Base-by-base conservation (phyloP, 2,113 vertebrate species). In the Microcebus murinus region DNA sequence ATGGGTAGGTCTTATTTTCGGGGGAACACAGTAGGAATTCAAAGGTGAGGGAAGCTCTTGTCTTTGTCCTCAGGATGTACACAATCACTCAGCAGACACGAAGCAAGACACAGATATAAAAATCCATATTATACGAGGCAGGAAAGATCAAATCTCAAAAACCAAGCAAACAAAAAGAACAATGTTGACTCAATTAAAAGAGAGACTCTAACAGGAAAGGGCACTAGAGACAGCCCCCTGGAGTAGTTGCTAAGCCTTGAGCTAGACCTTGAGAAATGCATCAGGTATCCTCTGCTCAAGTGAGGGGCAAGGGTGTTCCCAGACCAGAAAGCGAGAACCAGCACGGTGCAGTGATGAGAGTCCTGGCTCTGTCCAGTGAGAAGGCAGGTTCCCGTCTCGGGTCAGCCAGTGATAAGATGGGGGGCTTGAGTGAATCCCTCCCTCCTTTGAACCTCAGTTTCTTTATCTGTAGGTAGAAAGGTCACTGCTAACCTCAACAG, bases 321-420 rank as follows among this genome's bases (percentile, higher is more conserved):
- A 20, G 39, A 42, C 57, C 7, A n/a, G 2, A 95, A 98, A 91
- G 21, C 85, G 96, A 98, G 91, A 97, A 97, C 84, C 48, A 59
- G 36, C 9, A 71, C 57, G 92, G 79, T 29, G 0, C 68, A 87
- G 96, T 67, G 74, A 97, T 96, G 95, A 94, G 85, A 93, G 93
- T 57, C 94, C 87, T 11, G 50, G 3, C 23, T 85, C 57, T 80
- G 50, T 61, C 90, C 52, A 61, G 31, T 10, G 45, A 90, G 48
- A 59, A 73, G 34, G 21, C 34, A 71, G 15, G 67, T 74, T 74
- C n/a, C n/a, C 65, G 1, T 52, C n/a, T 81, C 27, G 42, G 36
- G 27, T 68, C 12, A 63, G 63, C 42, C 63, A 50, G 45, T 92
- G 55, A 55, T 0, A 82, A 90, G 4, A 25, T 6, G 14, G 39